Evolutionary conservation across 2,888 invertebrate genomes (phyloP), one percentile per base, ranked within the genome.

Genomic region (Drosophila borborema): DNA sequence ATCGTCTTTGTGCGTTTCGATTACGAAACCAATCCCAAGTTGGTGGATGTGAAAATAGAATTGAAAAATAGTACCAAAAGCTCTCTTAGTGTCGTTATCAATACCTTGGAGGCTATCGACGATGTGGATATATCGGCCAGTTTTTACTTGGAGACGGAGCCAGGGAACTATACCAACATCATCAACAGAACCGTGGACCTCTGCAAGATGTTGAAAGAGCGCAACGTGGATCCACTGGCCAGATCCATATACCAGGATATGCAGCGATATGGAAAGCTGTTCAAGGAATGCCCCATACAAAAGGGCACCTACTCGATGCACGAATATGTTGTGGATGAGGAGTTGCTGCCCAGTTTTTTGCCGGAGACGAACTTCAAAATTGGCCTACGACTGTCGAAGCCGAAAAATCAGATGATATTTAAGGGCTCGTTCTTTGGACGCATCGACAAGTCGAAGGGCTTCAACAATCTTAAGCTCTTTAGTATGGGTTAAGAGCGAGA

Each of bases 391-490:
- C n/a, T 89, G 3, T 61, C 41, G 7, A 71, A 62, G 51, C 40
- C 81, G 5, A 85, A 83, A 10, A 51, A 69, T 10, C 77, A 60
- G 0, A 20, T 61, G 38, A 41, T 92, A n/a, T 85, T 91, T 18
- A 77, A 83, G 18, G 90, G 90, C 6, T 61, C 28, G 31, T 48
- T 92, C 3, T 69, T 81, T 64, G 91, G 90, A 0, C 83, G 81
- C 16, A 81, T 92, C 43, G 92, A 92, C 67, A 92, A 92, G 38
- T 91, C 92, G 16, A 92, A 92, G 67, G 92, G 91, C 4, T 92
- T 92, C 41, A 86, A 92, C 72, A 91, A 92, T 81, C 83, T 92
- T 1, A 92, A 91, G 80, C 86, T 90, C 71, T 92, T 92, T 55
- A 92, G 91, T 53, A 74, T 92, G 80, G 92, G 92, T 4, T 92